Percentiles rank a stretch among this genome's conserved stretches.
phyloP scores from a whole-genome alignment of 2,888 invertebrate species.

The Chaetoderma sp. region DNA sequence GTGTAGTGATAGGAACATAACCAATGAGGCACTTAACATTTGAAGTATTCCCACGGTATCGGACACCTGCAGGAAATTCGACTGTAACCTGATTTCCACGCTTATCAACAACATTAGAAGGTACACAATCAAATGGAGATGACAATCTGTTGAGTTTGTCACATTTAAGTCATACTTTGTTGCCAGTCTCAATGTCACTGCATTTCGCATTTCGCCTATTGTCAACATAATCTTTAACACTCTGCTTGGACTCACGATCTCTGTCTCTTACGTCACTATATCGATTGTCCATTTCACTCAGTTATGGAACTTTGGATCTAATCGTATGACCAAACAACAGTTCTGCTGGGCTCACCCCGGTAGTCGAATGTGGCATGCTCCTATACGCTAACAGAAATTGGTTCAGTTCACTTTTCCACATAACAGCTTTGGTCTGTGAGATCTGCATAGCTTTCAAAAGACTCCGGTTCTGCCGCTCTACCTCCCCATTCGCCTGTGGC shows the following conservation, averaged over 20 bases:
- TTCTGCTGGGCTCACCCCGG: conserved; percentile 33
- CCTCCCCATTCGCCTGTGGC: conserved; percentile 38
- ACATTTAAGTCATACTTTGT: conserved; percentile 21
- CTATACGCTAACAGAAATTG: conserved; percentile 29
- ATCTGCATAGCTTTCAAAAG: conserved; percentile 37
- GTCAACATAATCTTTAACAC: conserved; percentile 13
- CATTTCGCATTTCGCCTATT: not conserved
- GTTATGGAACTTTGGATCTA: conserved; percentile 30
- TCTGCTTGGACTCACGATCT: conserved; percentile 15
- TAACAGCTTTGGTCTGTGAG: conserved; percentile 22
- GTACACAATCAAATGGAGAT: conserved; percentile 16
- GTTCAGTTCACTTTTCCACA: conserved; percentile 18
- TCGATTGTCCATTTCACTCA: not conserved
- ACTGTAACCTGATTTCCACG: not conserved
- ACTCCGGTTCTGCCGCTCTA: conserved; percentile 38
- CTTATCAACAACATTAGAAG: conserved; percentile 5
- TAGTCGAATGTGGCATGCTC: conserved; percentile 34
- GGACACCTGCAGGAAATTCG: not conserved
- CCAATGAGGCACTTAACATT: too few species aligned
- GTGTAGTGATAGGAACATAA: too few species aligned
- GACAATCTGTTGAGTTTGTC: conserved; percentile 17
- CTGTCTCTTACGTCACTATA: conserved; percentile 17
- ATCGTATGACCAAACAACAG: conserved; percentile 30
- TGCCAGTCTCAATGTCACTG: conserved; percentile 17
- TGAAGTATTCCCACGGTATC: not conserved